Evolutionary conservation across 1,140 invertebrate genomes (phyloP), one percentile per base, ranked within the genome.

Genomic region (Littorina saxatilis): DNA sequence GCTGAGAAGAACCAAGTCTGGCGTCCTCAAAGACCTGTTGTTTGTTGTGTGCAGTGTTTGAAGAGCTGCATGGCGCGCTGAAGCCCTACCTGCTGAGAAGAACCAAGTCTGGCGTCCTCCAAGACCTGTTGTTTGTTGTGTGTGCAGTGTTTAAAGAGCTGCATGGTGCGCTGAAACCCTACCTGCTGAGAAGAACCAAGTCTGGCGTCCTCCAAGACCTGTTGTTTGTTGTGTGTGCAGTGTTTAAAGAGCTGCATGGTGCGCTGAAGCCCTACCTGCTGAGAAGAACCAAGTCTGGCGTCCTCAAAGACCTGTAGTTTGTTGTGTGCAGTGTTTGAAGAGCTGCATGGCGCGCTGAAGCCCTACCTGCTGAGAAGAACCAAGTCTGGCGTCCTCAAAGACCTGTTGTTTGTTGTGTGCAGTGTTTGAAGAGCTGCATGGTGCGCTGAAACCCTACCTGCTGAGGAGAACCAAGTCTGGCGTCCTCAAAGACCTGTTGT

Each of bases 321-420:
- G 17, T 66, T 63, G 37, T 52, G 40, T 82, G 50, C 47, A 92
- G 91, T 82, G 55, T 73, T 86, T 2, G 80, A 81, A 43, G 89
- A 91, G 32, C 86, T 92, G 13, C 91, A 90, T 63, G 55, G 82
- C 2, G 37, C 91, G 17, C 80, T 92, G 35, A 81, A 89, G 73
- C 89, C 91, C 23, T 92, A 91, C 63, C 76, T 92, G 2, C 75
- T 93, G 63, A 82, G 92, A 37, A 83, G 92, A 74, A 88, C 88
- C 1, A 93, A 93, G 82, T 81, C 86, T 7, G 85, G 88, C 32
- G 91, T 92, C 37, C 66, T 91, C 1, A 82, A 86, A 58, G 92
- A 92, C 66, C 79, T 93, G 13, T 50, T 17, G 52, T 70, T 55
- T 74, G 17, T 66, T 63, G 37, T 52, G 40, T 82, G 50, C 47